Base-by-base conservation (phyloP, 30 jellyfish, hydroid and myxozoan genomes). In the Pelagia noctiluca region DNA sequence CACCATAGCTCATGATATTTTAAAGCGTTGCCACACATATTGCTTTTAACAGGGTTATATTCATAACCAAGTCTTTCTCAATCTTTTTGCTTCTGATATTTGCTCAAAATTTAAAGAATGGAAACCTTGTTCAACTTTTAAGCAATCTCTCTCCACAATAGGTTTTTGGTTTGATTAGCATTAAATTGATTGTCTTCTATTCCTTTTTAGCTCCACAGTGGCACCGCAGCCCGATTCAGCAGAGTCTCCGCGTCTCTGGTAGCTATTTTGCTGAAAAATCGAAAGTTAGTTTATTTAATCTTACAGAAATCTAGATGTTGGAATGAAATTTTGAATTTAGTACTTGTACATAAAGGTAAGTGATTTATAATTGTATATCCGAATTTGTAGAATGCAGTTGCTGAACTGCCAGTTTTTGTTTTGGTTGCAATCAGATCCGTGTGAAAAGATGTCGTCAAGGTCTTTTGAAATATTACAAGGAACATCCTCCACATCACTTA, bases 211-310 rank as follows among this genome's bases (percentile, higher is more conserved):
- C 64, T 91, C 98, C 47, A 78, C 98, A 0, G 98, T 91, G 29
- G 98, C 98, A 19, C 98, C 98, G 2, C 98, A 91, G 68, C 98
- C 98, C 30, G 98, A 91, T 30, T 60, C 76, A 0, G 89, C 92
- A 5, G 98, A 91, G 22, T 86, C 98, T 21, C 98, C 98, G 10
- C 95, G 89, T 22, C 95, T 90, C 2, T 91, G 98, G 98, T 91
- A 76, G 92, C 92, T 42, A 32, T 30, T 7, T 0, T 21, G 12
- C 29, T 3, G 2, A 4, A 52, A 10, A 52, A 10, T 4, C 26
- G 2, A 3, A 10, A 4, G 21, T 19, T 19, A 3, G 68, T 30
- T 52, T 52, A 52, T 5, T 52, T 19, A 10, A 52, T 52, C 28
- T n/a, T n/a, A n/a, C n/a, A n/a, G 21, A 8, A 2, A 52, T 3